These are phyloP conservation scores for Stichodactyla mertensii DNA, from an alignment of 64 coral and sea anemone species.

Conservation along the genomic window DNA sequence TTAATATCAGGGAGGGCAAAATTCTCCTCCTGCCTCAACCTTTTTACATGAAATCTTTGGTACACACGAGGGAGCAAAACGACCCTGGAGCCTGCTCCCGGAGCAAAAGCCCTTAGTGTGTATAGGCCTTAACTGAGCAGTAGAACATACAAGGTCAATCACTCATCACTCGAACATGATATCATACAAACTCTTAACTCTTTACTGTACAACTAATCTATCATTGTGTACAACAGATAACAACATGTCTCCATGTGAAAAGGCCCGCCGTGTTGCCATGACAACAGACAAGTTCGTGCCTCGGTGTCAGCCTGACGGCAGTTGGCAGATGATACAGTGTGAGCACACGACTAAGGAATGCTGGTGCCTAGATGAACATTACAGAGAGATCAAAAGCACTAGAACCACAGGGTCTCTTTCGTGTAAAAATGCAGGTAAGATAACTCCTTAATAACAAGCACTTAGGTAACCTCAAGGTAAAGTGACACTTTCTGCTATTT, in stretches of 20 bases:
- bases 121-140: no score
- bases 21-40: no score
- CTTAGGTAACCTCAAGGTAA: no score
- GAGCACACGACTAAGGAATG: constrained; percentile 28
- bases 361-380: constrained; percentile 34
- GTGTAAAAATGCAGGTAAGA: constrained; percentile 17
- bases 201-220: neutral
- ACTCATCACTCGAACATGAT: no score
- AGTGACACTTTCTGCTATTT: no score
- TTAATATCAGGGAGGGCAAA: no score
- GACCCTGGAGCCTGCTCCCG: no score
- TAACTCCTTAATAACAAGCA: no score
- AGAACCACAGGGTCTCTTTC: neutral
- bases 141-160: no score
- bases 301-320: constrained; percentile 53
- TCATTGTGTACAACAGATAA: neutral
- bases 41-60: no score
- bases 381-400: constrained; percentile 7
- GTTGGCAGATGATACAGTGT: constrained; percentile 47
- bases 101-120: no score
- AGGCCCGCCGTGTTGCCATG: constrained; percentile 19
- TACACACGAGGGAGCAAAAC: no score
- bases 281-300: constrained; percentile 26
- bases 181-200: neutral
- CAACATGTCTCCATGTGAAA: constrained; percentile 41